A percentile compares a stretch with the other conserved stretches of the same genome.
Evolutionary conservation across 92 coral and sea anemone genomes (phyloP).

Genomic region (Desmophyllum pertusum): DNA sequence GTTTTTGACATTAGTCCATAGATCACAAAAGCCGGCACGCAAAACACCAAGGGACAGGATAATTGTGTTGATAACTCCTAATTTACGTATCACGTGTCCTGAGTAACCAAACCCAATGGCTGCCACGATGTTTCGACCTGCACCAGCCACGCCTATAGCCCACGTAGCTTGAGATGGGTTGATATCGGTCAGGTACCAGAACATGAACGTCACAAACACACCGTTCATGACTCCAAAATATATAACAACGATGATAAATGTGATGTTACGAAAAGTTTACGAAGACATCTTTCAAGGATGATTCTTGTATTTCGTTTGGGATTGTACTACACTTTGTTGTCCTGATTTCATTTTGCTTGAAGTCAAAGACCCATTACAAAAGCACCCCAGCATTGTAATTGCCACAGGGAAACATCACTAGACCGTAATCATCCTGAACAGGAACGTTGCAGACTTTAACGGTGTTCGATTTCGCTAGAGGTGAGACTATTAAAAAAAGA

Average conservation of each 20-base stretch:
- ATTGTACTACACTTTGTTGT: neutral
- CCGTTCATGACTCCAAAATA: conserved; percentile 72
- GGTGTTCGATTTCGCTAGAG: neutral
- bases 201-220: conserved; percentile 64
- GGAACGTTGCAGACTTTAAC: neutral
- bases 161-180: conserved; percentile 56
- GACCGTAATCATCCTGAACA: neutral
- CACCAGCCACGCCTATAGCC: conserved; percentile 67
- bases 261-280: conserved; percentile 53
- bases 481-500: too few species aligned
- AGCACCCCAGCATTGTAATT: neutral
- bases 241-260: conserved; percentile 62
- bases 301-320: neutral
- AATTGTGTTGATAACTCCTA: conserved; percentile 51
- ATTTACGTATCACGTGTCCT: conserved; percentile 48
- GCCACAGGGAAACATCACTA: neutral
- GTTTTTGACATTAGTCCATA: conserved; percentile 48
- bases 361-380: neutral
- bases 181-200: conserved; percentile 74
- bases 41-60: conserved; percentile 30
- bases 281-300: conserved; percentile 30
- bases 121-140: conserved; percentile 43
- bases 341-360: neutral
- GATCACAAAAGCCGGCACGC: conserved; percentile 36
- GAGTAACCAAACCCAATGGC: conserved; percentile 55